These are phyloP conservation scores for Alethe diademata DNA, from an alignment of 2,113 vertebrate genomes.

Conservation along the genomic window DNA sequence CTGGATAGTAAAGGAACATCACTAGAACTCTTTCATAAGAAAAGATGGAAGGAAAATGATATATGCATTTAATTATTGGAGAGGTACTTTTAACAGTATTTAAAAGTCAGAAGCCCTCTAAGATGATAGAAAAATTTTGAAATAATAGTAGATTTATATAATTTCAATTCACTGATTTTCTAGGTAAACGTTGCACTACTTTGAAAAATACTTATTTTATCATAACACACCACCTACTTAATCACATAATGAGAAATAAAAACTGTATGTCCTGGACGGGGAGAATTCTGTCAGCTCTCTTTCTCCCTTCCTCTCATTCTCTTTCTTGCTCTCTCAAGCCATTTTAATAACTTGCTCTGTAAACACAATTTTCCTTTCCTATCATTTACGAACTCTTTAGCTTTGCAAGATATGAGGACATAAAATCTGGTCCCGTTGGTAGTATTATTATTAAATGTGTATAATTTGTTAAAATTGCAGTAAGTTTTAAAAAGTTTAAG, in stretches of 20 bases:
- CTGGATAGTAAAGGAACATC: background rate
- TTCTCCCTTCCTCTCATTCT: background rate
- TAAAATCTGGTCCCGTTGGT: background rate
- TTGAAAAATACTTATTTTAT: background rate
- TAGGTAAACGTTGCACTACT: background rate
- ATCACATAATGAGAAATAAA: background rate
- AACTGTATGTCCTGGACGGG: background rate
- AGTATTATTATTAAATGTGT: background rate
- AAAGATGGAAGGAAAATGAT: background rate
- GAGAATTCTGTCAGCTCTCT: background rate
- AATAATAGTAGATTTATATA: background rate
- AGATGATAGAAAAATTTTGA: background rate
- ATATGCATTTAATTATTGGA: background rate
- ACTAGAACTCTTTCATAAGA: background rate
- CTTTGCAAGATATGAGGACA: background rate
- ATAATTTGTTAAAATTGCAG: background rate
- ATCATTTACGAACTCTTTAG: background rate
- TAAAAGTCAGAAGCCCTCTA: background rate
- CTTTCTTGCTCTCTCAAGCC: background rate
- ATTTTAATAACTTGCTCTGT: background rate
- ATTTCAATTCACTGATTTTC: background rate
- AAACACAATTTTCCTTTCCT: background rate
- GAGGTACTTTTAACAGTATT: background rate
- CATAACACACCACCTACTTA: fast-evolving
- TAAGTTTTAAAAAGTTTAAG: background rate